phyloP scores from a whole-genome alignment of 2,797 vertebrate genomes.

The Octomys mimax region DNA sequence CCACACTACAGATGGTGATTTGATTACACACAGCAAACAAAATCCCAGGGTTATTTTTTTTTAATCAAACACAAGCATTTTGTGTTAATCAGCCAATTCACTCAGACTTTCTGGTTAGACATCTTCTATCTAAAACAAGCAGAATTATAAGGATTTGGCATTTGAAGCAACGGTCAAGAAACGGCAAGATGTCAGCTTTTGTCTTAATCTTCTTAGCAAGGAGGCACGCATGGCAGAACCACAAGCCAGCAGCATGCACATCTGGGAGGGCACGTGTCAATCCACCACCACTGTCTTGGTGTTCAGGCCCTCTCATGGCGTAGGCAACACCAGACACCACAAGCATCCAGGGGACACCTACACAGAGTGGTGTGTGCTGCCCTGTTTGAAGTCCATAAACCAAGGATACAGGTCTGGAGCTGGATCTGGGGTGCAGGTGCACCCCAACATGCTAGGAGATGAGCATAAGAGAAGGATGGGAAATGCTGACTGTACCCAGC shows the following conservation, averaged over 20 bases:
- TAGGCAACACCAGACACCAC: background rate
- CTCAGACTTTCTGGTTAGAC: slow-evolving; percentile 63
- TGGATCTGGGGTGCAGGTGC: background rate
- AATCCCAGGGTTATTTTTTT: slow-evolving; percentile 62
- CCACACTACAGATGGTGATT: slow-evolving; percentile 44
- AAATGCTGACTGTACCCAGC: rapidly evolving
- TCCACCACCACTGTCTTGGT: background rate
- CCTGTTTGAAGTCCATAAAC: background rate
- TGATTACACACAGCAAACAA: slow-evolving; percentile 41
- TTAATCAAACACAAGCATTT: slow-evolving; percentile 79
- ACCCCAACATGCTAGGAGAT: background rate
- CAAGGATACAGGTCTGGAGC: background rate
- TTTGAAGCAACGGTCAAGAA: background rate
- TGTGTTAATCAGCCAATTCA: slow-evolving; percentile 77
- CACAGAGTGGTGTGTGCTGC: background rate
- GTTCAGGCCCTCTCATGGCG: background rate
- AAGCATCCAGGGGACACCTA: background rate
- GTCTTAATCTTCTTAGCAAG: background rate
- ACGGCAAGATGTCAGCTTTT: background rate
- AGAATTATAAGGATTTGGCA: slow-evolving; percentile 61
- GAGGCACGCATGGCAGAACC: background rate
- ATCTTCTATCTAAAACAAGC: slow-evolving; percentile 68
- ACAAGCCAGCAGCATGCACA: background rate
- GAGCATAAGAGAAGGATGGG: background rate
- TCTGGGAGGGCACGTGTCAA: background rate